Conservation (phyloP, 1,140 invertebrate genomes). For the Trialeurodes vaporariorum region DNA sequence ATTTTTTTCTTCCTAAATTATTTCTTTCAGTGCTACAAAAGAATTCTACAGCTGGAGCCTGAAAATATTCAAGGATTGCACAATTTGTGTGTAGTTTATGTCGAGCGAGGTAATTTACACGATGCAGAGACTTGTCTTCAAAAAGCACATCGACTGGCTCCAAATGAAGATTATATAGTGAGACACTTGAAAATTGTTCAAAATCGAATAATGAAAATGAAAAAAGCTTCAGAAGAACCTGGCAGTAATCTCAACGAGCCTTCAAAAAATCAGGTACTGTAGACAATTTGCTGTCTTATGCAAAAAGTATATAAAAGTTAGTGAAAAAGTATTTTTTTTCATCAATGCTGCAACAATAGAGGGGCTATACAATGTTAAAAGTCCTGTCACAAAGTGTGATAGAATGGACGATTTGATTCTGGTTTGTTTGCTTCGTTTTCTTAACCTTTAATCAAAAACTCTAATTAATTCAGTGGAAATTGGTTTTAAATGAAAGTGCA, state of each 20-base stretch:
- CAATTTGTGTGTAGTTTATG: constrained; percentile 90
- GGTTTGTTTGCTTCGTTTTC: too few relatives aligned
- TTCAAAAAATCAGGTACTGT: not conserved
- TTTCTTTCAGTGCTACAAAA: constrained; percentile 66
- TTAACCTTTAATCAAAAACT: too few relatives aligned
- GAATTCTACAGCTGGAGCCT: constrained; percentile 75
- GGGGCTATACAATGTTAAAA: too few relatives aligned
- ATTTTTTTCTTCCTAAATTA: too few relatives aligned
- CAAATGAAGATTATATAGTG: constrained; percentile 79
- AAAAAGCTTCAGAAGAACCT: constrained; percentile 12
- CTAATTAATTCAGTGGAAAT: too few relatives aligned
- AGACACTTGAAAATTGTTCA: constrained; percentile 77
- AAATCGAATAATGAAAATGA: constrained; percentile 45
- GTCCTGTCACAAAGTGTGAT: too few relatives aligned
- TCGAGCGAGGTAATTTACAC: constrained; percentile 74
- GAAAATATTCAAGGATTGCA: constrained; percentile 89
- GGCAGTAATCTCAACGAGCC: not conserved
- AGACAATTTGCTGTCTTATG: too few relatives aligned
- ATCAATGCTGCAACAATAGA: too few relatives aligned
- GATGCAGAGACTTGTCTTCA: constrained; percentile 73
- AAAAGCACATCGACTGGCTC: constrained; percentile 63
- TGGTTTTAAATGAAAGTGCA: too few relatives aligned
- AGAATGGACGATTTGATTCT: too few relatives aligned
- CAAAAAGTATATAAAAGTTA: too few relatives aligned
- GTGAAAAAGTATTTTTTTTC: too few relatives aligned